Percentiles rank a stretch among this genome's conserved stretches.
Evolutionary conservation across 2,888 invertebrate species (phyloP).

Genomic region (Bugula neritina): DNA sequence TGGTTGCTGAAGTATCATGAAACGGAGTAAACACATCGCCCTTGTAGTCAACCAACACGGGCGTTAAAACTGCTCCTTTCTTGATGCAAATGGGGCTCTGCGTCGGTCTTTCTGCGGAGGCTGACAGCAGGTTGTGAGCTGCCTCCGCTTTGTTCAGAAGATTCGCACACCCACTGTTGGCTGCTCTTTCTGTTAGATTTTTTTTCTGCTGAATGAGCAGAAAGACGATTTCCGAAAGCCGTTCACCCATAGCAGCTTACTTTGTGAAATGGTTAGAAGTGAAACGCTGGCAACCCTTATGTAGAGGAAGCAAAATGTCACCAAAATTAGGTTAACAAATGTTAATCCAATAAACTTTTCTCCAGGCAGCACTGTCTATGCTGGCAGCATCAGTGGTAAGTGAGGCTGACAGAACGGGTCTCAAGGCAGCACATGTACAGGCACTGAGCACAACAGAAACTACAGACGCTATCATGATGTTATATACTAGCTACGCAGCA

Average conservation of each 20-base stretch:
- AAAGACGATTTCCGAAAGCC: neutral
- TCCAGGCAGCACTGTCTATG: no score
- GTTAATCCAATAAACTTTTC: no score
- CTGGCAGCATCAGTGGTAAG: no score
- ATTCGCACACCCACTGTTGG: neutral
- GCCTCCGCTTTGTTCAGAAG: neutral
- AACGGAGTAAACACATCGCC: constrained; percentile 17
- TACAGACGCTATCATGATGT: no score
- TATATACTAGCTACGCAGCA: no score
- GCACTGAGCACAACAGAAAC: no score
- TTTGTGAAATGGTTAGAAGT: no score
- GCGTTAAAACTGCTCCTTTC: neutral
- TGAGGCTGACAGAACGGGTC: no score
- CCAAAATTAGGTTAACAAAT: no score
- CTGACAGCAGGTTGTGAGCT: neutral
- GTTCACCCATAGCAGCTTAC: neutral
- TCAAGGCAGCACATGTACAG: no score
- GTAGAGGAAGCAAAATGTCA: no score
- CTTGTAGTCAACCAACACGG: neutral
- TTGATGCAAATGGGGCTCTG: neutral
- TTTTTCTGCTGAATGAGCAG: constrained; percentile 2
- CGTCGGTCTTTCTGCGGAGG: neutral
- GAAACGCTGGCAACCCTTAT: no score
- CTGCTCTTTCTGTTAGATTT: neutral
- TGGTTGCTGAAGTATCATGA: neutral